Evolutionary conservation across 2,113 vertebrate genomes (phyloP).

Genomic region (Cryptoleucopteryx plumbea): DNA sequence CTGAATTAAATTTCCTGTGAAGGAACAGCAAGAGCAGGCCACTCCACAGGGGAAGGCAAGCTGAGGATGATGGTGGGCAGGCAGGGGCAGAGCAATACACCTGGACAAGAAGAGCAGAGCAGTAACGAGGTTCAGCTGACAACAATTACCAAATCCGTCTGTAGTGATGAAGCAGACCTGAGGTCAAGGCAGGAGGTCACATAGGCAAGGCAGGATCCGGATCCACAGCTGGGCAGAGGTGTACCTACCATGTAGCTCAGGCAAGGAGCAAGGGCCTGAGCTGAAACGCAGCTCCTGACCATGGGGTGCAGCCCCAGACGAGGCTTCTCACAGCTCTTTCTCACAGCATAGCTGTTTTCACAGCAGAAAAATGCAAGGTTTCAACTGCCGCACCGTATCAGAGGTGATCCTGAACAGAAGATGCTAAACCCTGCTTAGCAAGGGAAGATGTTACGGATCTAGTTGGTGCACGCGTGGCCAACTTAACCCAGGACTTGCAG

Average conservation of each 20-base stretch:
- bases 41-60: not conserved
- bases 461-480: not conserved
- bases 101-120: not conserved
- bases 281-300: not conserved
- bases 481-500: not conserved
- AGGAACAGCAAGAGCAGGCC: not conserved
- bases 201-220: not conserved
- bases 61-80: not conserved
- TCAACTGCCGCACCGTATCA: not conserved
- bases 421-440: not conserved
- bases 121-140: not conserved
- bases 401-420: not conserved
- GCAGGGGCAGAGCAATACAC: not conserved
- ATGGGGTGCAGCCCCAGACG: too few species aligned
- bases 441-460: not conserved
- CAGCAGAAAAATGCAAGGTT: not conserved
- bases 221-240: not conserved
- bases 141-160: not conserved
- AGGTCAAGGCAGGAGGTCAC: not conserved
- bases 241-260: not conserved
- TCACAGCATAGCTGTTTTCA: not conserved
- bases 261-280: not conserved
- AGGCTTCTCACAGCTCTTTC: not conserved
- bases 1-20: not conserved
- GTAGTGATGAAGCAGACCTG: not conserved